Evolutionary conservation across 2,888 invertebrate species (phyloP).

Genomic region (Diarsia dahlii): DNA sequence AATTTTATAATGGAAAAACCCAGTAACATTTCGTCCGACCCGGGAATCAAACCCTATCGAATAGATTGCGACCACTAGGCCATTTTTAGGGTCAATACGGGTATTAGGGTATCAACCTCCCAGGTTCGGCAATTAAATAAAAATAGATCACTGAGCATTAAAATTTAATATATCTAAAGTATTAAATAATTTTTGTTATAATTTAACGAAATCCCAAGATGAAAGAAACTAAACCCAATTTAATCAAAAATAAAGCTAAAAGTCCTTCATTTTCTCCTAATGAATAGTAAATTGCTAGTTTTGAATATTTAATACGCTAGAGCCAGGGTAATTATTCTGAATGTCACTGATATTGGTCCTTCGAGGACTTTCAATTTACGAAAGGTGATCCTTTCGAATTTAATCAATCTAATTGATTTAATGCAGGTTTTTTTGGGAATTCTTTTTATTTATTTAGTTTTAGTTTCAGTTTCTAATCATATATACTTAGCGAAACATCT

Average conservation of each 20-base stretch:
- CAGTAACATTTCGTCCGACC: no score
- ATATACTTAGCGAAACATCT: not conserved
- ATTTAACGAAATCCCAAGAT: constrained; percentile 6
- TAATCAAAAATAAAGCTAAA: constrained; percentile 4
- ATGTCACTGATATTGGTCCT: constrained; percentile 24
- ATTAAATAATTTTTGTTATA: not conserved
- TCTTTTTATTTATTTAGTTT: not conserved
- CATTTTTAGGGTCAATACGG: not conserved
- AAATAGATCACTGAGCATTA: not conserved
- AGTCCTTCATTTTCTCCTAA: constrained; percentile 9
- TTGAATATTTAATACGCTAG: constrained; percentile 33
- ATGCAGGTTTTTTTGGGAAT: not conserved
- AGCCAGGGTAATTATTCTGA: constrained; percentile 21
- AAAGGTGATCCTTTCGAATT: constrained; percentile 19
- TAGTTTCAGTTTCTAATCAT: not conserved
- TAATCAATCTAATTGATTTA: constrained; percentile 10
- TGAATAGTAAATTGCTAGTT: constrained; percentile 30
- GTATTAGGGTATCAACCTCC: not conserved
- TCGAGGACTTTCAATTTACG: constrained; percentile 13
- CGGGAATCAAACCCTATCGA: no score
- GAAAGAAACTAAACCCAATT: constrained; percentile 16
- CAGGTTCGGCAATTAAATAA: not conserved
- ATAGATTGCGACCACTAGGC: no score
- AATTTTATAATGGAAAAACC: no score
- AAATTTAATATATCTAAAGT: not conserved